These are phyloP conservation scores for Diadromus collaris DNA, from an alignment of 2,888 invertebrate genomes.

Conservation along the genomic window DNA sequence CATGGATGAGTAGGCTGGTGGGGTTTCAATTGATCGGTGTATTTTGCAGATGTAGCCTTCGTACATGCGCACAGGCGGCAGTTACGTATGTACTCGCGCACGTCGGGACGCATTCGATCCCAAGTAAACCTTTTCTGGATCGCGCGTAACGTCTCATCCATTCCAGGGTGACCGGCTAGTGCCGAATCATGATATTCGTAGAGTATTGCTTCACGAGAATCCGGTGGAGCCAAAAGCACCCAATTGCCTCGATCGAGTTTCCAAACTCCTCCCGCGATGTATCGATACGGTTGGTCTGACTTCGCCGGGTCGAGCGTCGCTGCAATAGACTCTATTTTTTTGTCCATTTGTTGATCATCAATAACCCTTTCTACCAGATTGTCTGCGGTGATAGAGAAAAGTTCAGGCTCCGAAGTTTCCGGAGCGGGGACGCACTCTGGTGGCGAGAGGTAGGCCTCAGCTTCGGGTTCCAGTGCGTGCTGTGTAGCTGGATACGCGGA, in stretches of 20 bases:
- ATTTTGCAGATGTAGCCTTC: neutral
- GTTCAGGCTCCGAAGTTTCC: neutral
- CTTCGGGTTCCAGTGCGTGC: neutral
- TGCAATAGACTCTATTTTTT: neutral
- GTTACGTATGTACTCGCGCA: constrained; percentile 46
- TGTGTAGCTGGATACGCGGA: neutral
- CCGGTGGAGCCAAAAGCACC: neutral
- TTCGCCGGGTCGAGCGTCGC: too few species aligned
- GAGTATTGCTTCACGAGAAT: constrained; percentile 55
- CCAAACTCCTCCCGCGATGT: neutral
- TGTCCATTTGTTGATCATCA: neutral
- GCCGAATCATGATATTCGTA: constrained; percentile 55
- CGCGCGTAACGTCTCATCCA: constrained; percentile 58
- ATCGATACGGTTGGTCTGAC: too few species aligned
- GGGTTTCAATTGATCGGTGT: neutral
- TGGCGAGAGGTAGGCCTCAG: neutral
- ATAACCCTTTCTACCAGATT: neutral
- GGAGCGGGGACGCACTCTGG: neutral
- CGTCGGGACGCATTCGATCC: constrained; percentile 33
- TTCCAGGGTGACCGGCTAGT: constrained; percentile 63
- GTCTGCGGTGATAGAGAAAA: neutral
- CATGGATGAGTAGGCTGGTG: neutral
- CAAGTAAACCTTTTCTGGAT: constrained; percentile 47
- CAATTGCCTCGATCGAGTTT: neutral
- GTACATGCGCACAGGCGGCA: neutral